A percentile compares a stretch with the other conserved stretches of the same genome.
Conservation (phyloP, 2,797 vertebrate genomes). For the Nannoperca obscura region DNA sequence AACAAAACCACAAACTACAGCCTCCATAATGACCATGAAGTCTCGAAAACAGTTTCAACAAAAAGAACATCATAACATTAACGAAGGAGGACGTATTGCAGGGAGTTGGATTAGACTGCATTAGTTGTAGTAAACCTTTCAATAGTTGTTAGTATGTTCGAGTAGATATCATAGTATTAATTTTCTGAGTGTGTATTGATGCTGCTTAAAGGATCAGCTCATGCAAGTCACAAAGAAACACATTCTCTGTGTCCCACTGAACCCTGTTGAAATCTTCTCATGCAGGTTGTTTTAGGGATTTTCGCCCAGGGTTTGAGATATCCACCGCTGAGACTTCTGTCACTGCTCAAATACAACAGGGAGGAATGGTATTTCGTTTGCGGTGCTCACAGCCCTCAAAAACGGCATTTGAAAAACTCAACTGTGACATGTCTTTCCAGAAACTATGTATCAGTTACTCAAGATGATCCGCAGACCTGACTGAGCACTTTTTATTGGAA, state of each 20-base stretch:
- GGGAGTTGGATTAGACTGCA: background rate
- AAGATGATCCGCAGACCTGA: slow-evolving; percentile 32
- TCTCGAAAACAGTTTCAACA: no score
- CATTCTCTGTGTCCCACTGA: background rate
- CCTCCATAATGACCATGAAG: background rate
- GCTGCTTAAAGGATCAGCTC: background rate
- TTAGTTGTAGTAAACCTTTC: background rate
- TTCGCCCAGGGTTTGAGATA: background rate
- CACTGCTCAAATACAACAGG: slow-evolving; percentile 6
- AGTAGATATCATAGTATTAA: background rate
- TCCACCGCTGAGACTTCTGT: slow-evolving; percentile 13
- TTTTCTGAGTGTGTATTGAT: background rate
- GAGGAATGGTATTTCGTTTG: background rate
- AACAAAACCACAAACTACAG: no score
- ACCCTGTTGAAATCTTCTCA: background rate
- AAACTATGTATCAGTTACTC: slow-evolving; percentile 34
- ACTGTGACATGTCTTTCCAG: slow-evolving; percentile 3
- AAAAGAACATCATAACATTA: background rate
- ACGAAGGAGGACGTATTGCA: background rate
- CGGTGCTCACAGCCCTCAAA: background rate
- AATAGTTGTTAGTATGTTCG: background rate
- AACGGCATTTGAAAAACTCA: background rate
- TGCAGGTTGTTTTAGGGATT: background rate
- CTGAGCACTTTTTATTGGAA: slow-evolving; percentile 39
- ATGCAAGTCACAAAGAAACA: background rate